phyloP scores from a whole-genome alignment of 2,888 invertebrate genomes.

The Dasysyrphus albostriatus region DNA sequence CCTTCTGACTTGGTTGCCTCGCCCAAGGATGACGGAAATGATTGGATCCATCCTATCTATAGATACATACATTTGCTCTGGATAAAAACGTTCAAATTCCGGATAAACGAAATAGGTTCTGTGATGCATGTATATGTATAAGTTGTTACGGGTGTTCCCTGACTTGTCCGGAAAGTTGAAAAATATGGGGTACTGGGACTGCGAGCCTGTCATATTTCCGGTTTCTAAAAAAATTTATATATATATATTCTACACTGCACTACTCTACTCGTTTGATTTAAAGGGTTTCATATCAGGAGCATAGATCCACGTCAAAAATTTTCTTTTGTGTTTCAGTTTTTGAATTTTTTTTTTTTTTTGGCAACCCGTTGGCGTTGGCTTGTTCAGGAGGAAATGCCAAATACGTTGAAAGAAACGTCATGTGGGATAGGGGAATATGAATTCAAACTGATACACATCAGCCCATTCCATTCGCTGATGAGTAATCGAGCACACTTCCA shows the following conservation, averaged over 20 bases:
- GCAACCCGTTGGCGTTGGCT: conserved; percentile 17
- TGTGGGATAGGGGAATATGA: conserved; percentile 32
- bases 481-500: conserved; percentile 69
- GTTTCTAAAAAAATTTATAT: background rate
- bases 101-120: conserved; percentile 9
- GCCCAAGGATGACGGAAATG: background rate
- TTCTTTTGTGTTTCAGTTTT: conserved; percentile 37
- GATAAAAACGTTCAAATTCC: conserved; percentile 58
- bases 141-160: background rate
- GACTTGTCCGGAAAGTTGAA: background rate
- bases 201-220: conserved; percentile 42
- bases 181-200: conserved; percentile 32
- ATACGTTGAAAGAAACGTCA: conserved; percentile 46
- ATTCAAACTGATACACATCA: conserved; percentile 62
- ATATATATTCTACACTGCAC: background rate
- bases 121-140: conserved; percentile 9
- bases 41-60: conserved; percentile 27
- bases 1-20: background rate
- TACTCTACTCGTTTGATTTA: conserved; percentile 41
- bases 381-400: conserved; percentile 42
- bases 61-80: conserved; percentile 1
- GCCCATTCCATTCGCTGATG: conserved; percentile 47
- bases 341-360: conserved; percentile 20
- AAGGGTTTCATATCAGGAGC: conserved; percentile 44
- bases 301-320: conserved; percentile 46